A percentile compares a stretch with the other conserved stretches of the same genome.
These are phyloP conservation scores for Genyomyrus donnyi DNA, from an alignment of 2,113 vertebrate species.

Conservation along the genomic window DNA sequence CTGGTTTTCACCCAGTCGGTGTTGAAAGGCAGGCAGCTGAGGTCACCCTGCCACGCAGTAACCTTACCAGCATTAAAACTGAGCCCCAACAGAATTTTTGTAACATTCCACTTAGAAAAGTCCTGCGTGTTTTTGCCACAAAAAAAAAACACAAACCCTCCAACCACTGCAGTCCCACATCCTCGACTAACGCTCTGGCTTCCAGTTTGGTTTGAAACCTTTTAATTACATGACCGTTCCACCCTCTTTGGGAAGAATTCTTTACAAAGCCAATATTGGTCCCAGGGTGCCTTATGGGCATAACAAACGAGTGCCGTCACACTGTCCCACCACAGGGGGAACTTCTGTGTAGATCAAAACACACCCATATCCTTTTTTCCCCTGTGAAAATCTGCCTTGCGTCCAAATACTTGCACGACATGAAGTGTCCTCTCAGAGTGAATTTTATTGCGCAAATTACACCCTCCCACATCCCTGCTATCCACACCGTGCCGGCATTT, in stretches of 20 bases:
- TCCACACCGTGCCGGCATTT: constrained; percentile 45
- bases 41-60: neutral
- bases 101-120: neutral
- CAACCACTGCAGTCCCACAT: neutral
- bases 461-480: constrained; percentile 36
- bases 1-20: neutral
- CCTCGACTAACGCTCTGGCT: constrained; percentile 3
- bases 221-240: constrained; percentile 16
- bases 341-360: constrained; percentile 4
- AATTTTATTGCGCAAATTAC: constrained; percentile 48
- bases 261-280: neutral
- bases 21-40: neutral
- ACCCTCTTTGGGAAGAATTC: constrained; percentile 9
- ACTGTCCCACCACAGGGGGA: constrained; percentile 1
- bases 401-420: constrained; percentile 23
- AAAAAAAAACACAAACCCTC: neutral
- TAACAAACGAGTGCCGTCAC: constrained; percentile 9
- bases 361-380: constrained; percentile 24
- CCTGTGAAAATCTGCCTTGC: constrained; percentile 13
- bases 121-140: neutral
- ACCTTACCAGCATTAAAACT: neutral
- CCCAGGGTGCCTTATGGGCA: neutral
- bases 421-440: constrained; percentile 27
- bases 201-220: neutral
- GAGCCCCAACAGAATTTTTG: neutral